These are phyloP conservation scores for Julus scanicus DNA, from an alignment of 2,888 invertebrate genomes.

Conservation along the genomic window DNA sequence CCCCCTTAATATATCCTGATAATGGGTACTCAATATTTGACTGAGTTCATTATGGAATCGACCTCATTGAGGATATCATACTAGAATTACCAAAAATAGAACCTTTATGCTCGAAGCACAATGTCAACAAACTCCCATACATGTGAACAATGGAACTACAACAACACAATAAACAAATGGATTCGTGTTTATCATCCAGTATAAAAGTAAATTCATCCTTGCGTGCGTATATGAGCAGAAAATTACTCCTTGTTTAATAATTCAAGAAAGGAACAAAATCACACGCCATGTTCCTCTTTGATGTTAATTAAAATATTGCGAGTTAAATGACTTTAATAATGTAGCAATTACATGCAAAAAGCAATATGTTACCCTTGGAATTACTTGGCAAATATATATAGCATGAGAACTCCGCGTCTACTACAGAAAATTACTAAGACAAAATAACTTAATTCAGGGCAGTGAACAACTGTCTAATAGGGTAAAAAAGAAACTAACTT, in stretches of 20 bases:
- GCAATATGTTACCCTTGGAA: neutral
- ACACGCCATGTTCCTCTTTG: conserved; percentile 14
- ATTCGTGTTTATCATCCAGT: neutral
- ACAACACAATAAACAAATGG: neutral
- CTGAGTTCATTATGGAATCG: no score
- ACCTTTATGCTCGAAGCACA: neutral
- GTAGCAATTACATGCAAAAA: neutral
- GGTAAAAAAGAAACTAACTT: neutral
- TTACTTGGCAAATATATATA: neutral
- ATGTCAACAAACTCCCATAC: neutral
- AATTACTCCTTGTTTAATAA: neutral
- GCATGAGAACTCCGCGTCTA: neutral
- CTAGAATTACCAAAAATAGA: neutral
- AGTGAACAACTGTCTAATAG: neutral
- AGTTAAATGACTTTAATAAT: neutral
- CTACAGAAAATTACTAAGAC: neutral
- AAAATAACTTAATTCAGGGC: neutral
- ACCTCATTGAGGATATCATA: no score
- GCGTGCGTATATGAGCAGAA: neutral
- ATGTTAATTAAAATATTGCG: conserved; percentile 25
- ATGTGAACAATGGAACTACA: neutral
- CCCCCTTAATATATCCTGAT: no score
- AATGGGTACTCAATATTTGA: no score
- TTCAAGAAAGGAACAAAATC: conserved; percentile 8
- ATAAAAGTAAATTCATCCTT: neutral